These are phyloP conservation scores for Nothocercus nigrocapillus DNA, from an alignment of 2,113 vertebrate genomes.

Conservation along the genomic window DNA sequence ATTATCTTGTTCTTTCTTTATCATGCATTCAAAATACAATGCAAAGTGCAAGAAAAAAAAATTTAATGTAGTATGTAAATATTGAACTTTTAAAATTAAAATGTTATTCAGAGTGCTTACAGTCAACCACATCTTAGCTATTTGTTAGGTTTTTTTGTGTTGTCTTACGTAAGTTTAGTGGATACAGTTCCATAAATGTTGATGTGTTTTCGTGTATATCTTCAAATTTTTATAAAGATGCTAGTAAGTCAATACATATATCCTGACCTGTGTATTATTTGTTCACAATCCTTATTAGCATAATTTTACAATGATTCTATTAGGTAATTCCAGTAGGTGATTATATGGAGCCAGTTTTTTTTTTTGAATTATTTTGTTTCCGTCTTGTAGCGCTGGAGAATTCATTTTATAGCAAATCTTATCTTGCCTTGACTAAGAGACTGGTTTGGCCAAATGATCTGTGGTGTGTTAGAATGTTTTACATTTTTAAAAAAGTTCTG, in stretches of 20 bases:
- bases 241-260: slow-evolving; percentile 83
- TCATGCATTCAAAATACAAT: slow-evolving; percentile 73
- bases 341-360: slow-evolving; percentile 75
- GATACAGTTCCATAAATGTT: slow-evolving; percentile 78
- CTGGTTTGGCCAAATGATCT: slow-evolving; percentile 32
- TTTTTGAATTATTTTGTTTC: slow-evolving; percentile 38
- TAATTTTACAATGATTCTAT: slow-evolving; percentile 53
- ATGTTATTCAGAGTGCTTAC: slow-evolving; percentile 66
- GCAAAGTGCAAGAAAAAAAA: slow-evolving; percentile 21
- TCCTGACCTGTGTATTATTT: slow-evolving; percentile 86
- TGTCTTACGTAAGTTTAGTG: slow-evolving; percentile 77
- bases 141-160: slow-evolving; percentile 77
- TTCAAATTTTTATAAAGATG: slow-evolving; percentile 89
- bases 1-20: slow-evolving; percentile 87
- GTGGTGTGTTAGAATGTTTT: slow-evolving; percentile 56
- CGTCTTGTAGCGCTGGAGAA: slow-evolving; percentile 60
- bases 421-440: slow-evolving; percentile 11
- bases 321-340: slow-evolving; percentile 30
- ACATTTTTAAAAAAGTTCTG: background rate
- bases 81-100: slow-evolving; percentile 77
- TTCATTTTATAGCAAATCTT: background rate
- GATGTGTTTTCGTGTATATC: slow-evolving; percentile 82
- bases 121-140: slow-evolving; percentile 73
- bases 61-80: slow-evolving; percentile 75
- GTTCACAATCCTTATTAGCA: slow-evolving; percentile 69